These are phyloP conservation scores for Drosophila kokeensis DNA, from an alignment of 2,888 invertebrate genomes.

Conservation along the genomic window DNA sequence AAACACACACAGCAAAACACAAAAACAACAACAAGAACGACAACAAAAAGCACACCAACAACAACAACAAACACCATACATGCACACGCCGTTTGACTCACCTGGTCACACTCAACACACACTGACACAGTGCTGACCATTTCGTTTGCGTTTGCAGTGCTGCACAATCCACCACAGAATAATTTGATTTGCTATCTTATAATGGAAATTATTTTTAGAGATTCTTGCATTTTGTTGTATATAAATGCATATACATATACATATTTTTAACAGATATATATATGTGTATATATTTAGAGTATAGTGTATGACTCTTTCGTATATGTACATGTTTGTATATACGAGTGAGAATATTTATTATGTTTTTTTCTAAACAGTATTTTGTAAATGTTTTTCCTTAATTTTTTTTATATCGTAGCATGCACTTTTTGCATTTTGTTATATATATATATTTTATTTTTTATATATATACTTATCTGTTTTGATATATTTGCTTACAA, in stretches of 20 bases:
- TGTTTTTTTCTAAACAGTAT: conserved; percentile 67
- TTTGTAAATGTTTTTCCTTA: conserved; percentile 64
- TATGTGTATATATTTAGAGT: conserved; percentile 33
- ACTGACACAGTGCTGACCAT: conserved; percentile 64
- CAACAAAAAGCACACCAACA: conserved; percentile 19
- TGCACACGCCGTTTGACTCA: neutral
- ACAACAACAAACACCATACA: conserved; percentile 9
- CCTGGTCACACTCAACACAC: conserved; percentile 34
- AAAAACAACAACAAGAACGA: conserved; percentile 17
- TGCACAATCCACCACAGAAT: conserved; percentile 55
- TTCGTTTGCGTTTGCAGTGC: conserved; percentile 73
- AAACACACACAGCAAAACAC: conserved; percentile 17
- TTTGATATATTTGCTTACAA: conserved; percentile 19
- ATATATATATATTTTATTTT: conserved; percentile 23
- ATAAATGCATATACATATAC: conserved; percentile 40
- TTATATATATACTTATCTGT: neutral
- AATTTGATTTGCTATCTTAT: conserved; percentile 39
- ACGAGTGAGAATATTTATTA: conserved; percentile 32
- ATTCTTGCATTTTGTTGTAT: conserved; percentile 50
- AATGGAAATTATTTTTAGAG: conserved; percentile 53
- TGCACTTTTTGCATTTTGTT: conserved; percentile 73
- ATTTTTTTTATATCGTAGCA: conserved; percentile 55
- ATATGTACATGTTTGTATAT: conserved; percentile 18
- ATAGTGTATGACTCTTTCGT: conserved; percentile 30
- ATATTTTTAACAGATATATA: conserved; percentile 20